A percentile compares a stretch with the other conserved stretches of the same genome.
Evolutionary conservation across 2,888 invertebrate genomes (phyloP).

Genomic region (Diogma glabrata): DNA sequence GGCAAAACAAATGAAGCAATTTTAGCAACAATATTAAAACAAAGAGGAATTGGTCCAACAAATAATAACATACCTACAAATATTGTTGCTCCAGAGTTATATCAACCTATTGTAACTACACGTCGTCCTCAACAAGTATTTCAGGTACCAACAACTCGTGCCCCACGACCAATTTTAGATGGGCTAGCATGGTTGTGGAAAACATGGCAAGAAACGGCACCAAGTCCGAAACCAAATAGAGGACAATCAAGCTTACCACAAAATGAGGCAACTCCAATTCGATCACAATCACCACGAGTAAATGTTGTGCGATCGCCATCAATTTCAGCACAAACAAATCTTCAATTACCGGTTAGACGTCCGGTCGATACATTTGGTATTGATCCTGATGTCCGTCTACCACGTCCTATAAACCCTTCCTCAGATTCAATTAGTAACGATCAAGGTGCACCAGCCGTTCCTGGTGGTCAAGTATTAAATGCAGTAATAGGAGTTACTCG

Average conservation of each 20-base stretch:
- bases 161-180: slow-evolving; percentile 41
- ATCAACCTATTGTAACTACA: slow-evolving; percentile 17
- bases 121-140: slow-evolving; percentile 26
- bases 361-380: slow-evolving; percentile 1
- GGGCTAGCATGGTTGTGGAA: slow-evolving; percentile 48
- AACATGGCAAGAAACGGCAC: slow-evolving; percentile 44
- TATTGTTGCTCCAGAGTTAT: slow-evolving; percentile 18
- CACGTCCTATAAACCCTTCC: slow-evolving; percentile 25
- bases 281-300: slow-evolving; percentile 40
- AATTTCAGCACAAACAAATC: slow-evolving; percentile 24
- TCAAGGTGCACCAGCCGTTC: not conserved
- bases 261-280: slow-evolving; percentile 34
- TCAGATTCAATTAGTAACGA: slow-evolving; percentile 31
- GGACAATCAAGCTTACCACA: not conserved
- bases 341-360: slow-evolving; percentile 12
- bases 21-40: slow-evolving; percentile 55
- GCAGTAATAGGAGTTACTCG: slow-evolving; percentile 66
- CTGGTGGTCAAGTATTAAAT: slow-evolving; percentile 40
- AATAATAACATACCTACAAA: slow-evolving; percentile 31
- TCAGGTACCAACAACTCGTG: slow-evolving; percentile 36
- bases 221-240: slow-evolving; percentile 29
- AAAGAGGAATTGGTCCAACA: slow-evolving; percentile 60
- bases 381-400: slow-evolving; percentile 6
- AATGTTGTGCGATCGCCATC: slow-evolving; percentile 25
- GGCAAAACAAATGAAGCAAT: slow-evolving; percentile 57